phyloP scores from a whole-genome alignment of 2,113 vertebrate species.

The Proteles cristata region DNA sequence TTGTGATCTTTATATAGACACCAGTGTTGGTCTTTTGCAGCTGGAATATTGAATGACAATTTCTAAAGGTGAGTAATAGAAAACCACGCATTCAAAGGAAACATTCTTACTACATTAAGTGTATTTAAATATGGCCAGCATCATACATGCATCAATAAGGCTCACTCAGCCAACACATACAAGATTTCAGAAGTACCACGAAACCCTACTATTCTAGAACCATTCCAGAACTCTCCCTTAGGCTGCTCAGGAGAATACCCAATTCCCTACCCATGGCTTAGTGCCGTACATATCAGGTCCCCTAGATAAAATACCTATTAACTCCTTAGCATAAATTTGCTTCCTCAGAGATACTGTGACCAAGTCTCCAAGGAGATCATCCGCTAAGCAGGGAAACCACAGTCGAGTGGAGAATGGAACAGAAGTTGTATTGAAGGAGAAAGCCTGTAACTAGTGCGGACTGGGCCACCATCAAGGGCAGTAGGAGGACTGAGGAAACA shows the following conservation, averaged over 20 bases:
- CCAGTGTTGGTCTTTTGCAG: not conserved
- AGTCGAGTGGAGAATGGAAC: not conserved
- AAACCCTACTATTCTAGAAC: too few relatives aligned
- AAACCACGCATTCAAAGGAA: not conserved
- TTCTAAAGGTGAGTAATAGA: not conserved
- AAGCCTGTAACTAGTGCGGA: not conserved
- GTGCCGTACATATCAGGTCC: not conserved
- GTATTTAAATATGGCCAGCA: not conserved
- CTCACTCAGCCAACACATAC: too few relatives aligned
- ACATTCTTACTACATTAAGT: not conserved
- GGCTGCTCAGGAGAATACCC: not conserved
- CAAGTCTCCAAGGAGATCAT: not conserved
- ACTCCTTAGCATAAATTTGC: not conserved
- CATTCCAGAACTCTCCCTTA: not conserved
- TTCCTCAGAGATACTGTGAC: not conserved
- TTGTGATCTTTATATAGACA: not conserved
- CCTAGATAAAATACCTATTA: not conserved
- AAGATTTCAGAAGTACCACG: not conserved
- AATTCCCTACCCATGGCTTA: not conserved
- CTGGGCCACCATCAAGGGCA: not conserved
- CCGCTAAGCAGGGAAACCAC: not conserved
- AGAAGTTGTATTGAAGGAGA: not conserved
- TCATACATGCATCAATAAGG: rapidly evolving
- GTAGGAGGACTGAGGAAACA: not conserved
- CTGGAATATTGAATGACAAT: not conserved